Evolutionary conservation across 2,113 vertebrate species (phyloP), one percentile per base, ranked within the genome.

Genomic region (Pyrgilauda ruficollis): DNA sequence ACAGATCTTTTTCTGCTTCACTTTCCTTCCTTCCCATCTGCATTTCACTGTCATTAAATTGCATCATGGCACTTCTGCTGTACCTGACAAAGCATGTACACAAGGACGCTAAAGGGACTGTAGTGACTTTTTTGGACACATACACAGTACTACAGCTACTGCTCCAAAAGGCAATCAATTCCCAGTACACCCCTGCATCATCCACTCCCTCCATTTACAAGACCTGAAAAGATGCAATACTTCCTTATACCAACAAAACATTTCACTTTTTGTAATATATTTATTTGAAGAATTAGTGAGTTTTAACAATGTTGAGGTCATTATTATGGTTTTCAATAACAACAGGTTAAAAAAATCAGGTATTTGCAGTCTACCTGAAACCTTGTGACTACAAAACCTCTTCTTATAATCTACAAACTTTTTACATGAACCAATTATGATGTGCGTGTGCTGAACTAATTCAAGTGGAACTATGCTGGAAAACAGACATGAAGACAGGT

Each of bases 401-500:
- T 85, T 49, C 27, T 41, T 58, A 46, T 26, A 17, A 79, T 30
- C 75, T 35, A 52, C 52, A 83, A 15, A 79, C 20, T 35, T 44
- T 2, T 53, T 53, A 79, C 0, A 2, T 6, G 39, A 68, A 20
- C 11, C 9, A 61, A 11, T 67, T 70, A 77, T 27, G 9, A 11
- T 0, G 0, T 44, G 28, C 0, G 0, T 16, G 18, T 19, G 14
- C 13, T 70, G 24, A 78, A 31, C 23, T 79, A 59, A 68, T 50
- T 43, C 5, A 18, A 79, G 56, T 13, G 13, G 28, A 76, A 43
- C 18, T 59, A 14, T 7, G 4, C 4, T 64, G n/a, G 35, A 63
- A 83, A 90, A 61, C 27, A 30, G 8, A 11, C 16, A 52, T 8
- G 24, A 85, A 52, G 35, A 41, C 66, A 79, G 27, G 24, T 23